phyloP scores from a whole-genome alignment of 2,797 vertebrate species.

The Moxostoma hubbsi region DNA sequence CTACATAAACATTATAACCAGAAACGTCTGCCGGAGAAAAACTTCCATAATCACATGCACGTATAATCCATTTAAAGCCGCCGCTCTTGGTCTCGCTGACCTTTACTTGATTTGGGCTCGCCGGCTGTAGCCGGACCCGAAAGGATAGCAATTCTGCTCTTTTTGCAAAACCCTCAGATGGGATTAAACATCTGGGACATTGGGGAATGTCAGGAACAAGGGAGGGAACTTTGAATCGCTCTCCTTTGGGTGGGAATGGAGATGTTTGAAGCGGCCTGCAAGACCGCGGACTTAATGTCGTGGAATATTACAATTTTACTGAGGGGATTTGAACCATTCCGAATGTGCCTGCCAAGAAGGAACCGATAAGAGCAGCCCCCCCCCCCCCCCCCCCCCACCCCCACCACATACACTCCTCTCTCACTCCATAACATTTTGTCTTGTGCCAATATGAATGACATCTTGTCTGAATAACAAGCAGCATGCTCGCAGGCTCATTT shows the following conservation, averaged over 20 bases:
- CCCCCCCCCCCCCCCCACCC: conserved; percentile 43
- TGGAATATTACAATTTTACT: conserved; percentile 38
- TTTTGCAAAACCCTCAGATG: conserved; percentile 22
- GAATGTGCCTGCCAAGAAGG: conserved; percentile 49
- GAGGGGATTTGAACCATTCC: conserved; percentile 49
- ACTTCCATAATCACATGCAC: conserved; percentile 52
- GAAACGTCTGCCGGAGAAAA: conserved; percentile 41
- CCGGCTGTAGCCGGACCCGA: conserved; percentile 29
- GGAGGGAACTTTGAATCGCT: not conserved
- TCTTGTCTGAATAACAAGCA: conserved; percentile 47
- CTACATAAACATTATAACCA: conserved; percentile 37
- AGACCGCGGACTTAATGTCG: conserved; percentile 26
- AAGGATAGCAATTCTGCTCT: conserved; percentile 31
- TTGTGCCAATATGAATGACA: conserved; percentile 52
- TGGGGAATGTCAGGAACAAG: conserved; percentile 30
- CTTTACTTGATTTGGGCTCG: conserved; percentile 53
- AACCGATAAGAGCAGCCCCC: conserved; percentile 53
- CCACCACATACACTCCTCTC: conserved; percentile 9
- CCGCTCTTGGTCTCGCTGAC: conserved; percentile 44
- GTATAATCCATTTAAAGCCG: conserved; percentile 54
- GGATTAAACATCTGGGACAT: conserved; percentile 46
- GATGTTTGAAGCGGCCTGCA: conserved; percentile 25
- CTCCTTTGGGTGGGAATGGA: not conserved
- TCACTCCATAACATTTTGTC: conserved; percentile 19
- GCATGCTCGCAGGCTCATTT: conserved; percentile 52